Conservation (phyloP, 2,797 vertebrate species). For the Geotrypetes seraphini region DNA sequence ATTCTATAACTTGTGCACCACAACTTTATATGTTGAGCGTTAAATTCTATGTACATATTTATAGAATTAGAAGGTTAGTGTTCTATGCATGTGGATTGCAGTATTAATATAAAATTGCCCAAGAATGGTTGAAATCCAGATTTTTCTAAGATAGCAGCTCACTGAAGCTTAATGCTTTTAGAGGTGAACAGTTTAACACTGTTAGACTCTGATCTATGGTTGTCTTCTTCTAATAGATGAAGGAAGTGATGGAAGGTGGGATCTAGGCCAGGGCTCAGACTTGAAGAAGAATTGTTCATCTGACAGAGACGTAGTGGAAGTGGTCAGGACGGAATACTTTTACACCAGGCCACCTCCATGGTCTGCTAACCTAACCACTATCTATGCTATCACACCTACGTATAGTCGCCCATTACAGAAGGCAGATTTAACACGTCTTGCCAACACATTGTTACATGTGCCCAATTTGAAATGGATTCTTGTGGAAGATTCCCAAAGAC, state of each 20-base stretch:
- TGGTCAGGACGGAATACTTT: conserved; percentile 95
- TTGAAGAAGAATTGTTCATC: conserved; percentile 92
- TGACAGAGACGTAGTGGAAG: conserved; percentile 93
- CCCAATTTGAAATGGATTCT: conserved; percentile 96
- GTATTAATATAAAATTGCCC: too few species aligned
- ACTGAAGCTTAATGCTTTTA: too few species aligned
- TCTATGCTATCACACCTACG: conserved; percentile 92
- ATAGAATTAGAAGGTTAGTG: too few species aligned
- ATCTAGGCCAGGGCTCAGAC: conserved; percentile 66
- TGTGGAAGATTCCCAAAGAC: conserved; percentile 85
- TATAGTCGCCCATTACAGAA: conserved; percentile 94
- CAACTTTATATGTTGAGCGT: too few species aligned
- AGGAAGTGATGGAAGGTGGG: conserved; percentile 70
- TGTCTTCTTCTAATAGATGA: conserved; percentile 80
- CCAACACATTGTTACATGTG: conserved; percentile 89
- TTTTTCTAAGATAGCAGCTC: too few species aligned
- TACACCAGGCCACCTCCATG: conserved; percentile 90
- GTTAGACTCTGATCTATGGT: too few species aligned
- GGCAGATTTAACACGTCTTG: conserved; percentile 85
- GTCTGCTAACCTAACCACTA: conserved; percentile 90
- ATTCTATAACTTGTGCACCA: too few species aligned
- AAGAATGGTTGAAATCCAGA: too few species aligned
- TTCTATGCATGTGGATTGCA: too few species aligned
- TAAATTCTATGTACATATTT: too few species aligned
- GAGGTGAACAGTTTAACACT: too few species aligned